A percentile compares a stretch with the other conserved stretches of the same genome.
Evolutionary conservation across 1,140 invertebrate genomes (phyloP).

Genomic region (Lethrus apterus): DNA sequence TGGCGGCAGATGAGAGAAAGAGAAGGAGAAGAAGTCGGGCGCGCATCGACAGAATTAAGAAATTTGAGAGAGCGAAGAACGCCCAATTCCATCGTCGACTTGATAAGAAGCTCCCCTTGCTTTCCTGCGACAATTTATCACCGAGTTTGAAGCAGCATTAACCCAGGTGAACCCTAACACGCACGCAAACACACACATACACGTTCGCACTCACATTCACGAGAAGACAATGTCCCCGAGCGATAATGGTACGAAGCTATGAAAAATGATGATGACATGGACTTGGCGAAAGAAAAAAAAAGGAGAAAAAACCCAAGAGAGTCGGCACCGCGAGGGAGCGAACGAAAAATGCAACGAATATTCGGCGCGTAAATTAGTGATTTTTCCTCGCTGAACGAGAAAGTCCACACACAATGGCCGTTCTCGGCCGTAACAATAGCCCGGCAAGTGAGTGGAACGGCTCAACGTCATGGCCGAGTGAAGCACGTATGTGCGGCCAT

Average conservation of each 20-base stretch:
- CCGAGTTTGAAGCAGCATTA: slow-evolving; percentile 34
- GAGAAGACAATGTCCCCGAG: slow-evolving; percentile 38
- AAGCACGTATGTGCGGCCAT: slow-evolving; percentile 33
- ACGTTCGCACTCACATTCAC: neutral
- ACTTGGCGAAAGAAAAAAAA: slow-evolving; percentile 35
- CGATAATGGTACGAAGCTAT: slow-evolving; percentile 37
- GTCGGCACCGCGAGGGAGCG: slow-evolving; percentile 28
- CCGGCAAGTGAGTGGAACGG: slow-evolving; percentile 28
- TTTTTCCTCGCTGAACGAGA: too few species aligned
- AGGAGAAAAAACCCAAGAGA: too few species aligned
- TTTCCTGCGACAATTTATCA: slow-evolving; percentile 40
- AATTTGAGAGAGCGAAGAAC: slow-evolving; percentile 19
- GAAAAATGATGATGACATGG: slow-evolving; percentile 42
- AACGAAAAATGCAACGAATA: too few species aligned
- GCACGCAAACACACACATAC: slow-evolving; percentile 15
- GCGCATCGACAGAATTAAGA: slow-evolving; percentile 23
- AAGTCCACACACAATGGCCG: too few species aligned
- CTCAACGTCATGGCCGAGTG: slow-evolving; percentile 26
- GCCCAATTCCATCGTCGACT: slow-evolving; percentile 27
- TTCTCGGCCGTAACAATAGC: slow-evolving; percentile 18
- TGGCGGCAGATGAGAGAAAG: slow-evolving; percentile 18
- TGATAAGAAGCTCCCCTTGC: slow-evolving; percentile 29
- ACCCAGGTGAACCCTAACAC: slow-evolving; percentile 40
- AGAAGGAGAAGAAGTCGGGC: neutral
- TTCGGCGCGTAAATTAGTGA: too few species aligned